Percentiles rank a stretch among this genome's conserved stretches.
These are phyloP conservation scores for Teleogryllus oceanicus DNA, from an alignment of 2,888 invertebrate species.

Conservation along the genomic window DNA sequence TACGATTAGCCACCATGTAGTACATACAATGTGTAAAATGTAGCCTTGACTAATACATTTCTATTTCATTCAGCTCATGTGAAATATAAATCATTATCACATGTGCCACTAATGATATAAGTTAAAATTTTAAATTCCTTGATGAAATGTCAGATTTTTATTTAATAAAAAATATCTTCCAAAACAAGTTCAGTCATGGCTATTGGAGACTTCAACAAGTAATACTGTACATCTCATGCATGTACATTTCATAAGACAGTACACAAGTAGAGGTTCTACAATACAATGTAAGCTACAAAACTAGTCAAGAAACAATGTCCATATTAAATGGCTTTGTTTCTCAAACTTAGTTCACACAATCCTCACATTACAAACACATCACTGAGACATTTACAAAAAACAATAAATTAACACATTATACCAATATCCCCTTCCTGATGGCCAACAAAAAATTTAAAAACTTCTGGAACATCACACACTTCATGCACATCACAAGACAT, in stretches of 20 bases:
- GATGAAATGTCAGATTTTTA: neutral
- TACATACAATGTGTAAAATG: neutral
- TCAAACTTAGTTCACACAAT: neutral
- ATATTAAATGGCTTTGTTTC: neutral
- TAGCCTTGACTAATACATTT: conserved; percentile 9
- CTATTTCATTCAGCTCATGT: neutral
- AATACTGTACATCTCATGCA: conserved; percentile 11
- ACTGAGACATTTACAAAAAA: neutral
- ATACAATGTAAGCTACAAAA: neutral
- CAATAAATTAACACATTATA: neutral
- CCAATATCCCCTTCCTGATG: neutral
- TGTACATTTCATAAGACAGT: neutral
- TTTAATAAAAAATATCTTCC: neutral
- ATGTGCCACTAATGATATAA: neutral
- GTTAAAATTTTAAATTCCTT: neutral
- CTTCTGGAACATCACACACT: neutral
- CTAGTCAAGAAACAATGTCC: neutral
- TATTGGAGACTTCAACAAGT: conserved; percentile 2
- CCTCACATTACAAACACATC: neutral
- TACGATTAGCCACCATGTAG: neutral
- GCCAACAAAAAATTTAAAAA: neutral
- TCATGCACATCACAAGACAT: conserved; percentile 11
- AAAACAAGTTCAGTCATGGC: neutral
- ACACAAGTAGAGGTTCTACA: conserved; percentile 12
- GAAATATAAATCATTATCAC: no score